phyloP scores from a whole-genome alignment of 2,888 invertebrate species.

The Didymodactylos carnosus region DNA sequence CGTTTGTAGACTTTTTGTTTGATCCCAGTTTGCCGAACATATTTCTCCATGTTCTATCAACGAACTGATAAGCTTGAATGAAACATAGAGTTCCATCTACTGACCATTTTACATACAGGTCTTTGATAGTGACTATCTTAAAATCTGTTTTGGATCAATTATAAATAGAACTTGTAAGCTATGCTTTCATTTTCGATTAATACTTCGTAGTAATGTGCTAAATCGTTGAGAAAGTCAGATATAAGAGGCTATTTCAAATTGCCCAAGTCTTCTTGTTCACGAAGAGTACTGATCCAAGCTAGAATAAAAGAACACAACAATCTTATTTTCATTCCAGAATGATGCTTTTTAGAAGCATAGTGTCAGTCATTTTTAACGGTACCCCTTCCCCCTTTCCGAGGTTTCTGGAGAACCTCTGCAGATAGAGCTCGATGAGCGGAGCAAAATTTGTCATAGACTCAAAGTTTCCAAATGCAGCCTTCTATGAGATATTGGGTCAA shows the following conservation, averaged over 20 bases:
- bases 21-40: slow-evolving; percentile 85
- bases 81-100: slow-evolving; percentile 67
- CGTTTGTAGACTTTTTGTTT: slow-evolving; percentile 49
- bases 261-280: slow-evolving; percentile 49
- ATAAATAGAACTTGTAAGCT: slow-evolving; percentile 52
- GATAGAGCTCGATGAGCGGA: background rate
- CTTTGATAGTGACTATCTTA: slow-evolving; percentile 67
- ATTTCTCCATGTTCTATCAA: slow-evolving; percentile 81
- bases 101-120: slow-evolving; percentile 70
- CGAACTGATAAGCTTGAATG: slow-evolving; percentile 70
- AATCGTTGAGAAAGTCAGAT: slow-evolving; percentile 67
- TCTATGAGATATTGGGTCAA: too few species aligned
- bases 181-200: slow-evolving; percentile 53
- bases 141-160: slow-evolving; percentile 48
- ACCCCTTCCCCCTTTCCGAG: background rate
- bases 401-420: background rate
- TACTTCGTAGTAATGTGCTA: slow-evolving; percentile 64
- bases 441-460: too few species aligned
- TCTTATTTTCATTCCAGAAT: too few species aligned
- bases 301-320: too few species aligned
- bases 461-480: too few species aligned
- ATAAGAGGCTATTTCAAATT: slow-evolving; percentile 64
- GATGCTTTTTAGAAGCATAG: too few species aligned
- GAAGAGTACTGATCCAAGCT: slow-evolving; percentile 5
- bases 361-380: too few species aligned